Conservation (phyloP, 2,797 vertebrate species). For the Emydoidea blandingii region DNA sequence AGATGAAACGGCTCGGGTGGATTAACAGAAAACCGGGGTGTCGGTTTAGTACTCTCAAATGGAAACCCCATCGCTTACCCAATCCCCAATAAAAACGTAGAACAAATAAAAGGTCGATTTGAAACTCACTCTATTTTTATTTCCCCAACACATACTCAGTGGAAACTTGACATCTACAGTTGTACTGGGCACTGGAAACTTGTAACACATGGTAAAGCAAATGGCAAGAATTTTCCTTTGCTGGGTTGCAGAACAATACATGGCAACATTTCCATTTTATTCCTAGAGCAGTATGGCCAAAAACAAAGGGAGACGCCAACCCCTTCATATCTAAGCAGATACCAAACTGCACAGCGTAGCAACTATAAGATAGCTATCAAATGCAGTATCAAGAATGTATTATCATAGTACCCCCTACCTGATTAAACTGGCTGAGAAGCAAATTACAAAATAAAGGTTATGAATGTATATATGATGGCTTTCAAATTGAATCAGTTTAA, state of each 20-base stretch:
- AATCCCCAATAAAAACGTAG: neutral
- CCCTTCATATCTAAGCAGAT: neutral
- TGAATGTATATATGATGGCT: neutral
- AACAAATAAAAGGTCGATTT: neutral
- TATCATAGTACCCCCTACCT: neutral
- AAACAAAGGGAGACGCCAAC: neutral
- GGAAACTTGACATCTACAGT: neutral
- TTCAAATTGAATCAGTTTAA: neutral
- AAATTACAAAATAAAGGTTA: conserved; percentile 9
- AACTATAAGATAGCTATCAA: neutral
- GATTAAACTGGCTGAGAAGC: neutral
- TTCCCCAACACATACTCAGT: neutral
- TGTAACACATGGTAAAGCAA: neutral
- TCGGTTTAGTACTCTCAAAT: neutral
- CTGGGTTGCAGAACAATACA: neutral
- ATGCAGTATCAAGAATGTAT: neutral
- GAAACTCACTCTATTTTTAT: neutral
- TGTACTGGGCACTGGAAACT: neutral
- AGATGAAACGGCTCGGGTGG: neutral
- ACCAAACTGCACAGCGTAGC: neutral
- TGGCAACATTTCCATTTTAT: neutral
- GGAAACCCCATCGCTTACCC: neutral
- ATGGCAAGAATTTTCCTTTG: neutral
- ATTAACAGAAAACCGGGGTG: neutral
- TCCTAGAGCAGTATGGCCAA: neutral